Evolutionary conservation across 2,797 vertebrate genomes (phyloP).

Genomic region (Enteromius viviparus): DNA sequence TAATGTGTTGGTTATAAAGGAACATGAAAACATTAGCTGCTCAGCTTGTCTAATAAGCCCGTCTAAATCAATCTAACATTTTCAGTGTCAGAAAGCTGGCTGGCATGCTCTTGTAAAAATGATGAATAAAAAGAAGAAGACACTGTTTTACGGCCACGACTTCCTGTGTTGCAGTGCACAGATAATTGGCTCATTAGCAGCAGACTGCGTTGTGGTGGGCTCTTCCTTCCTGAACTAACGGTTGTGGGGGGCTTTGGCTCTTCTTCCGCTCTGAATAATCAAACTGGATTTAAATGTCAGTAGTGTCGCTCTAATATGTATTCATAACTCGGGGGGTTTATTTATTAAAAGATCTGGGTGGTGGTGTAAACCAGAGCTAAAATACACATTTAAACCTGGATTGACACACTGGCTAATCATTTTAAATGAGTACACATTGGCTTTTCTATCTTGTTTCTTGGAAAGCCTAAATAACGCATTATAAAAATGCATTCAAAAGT

Average conservation of each 20-base stretch:
- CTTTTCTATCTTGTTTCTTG: background rate
- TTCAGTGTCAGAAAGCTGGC: conserved; percentile 1
- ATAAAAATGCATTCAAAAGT: background rate
- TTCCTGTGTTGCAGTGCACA: conserved; percentile 60
- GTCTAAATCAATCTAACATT: background rate
- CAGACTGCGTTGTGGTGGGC: conserved; percentile 54
- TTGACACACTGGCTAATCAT: background rate
- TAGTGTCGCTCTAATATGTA: conserved; percentile 46
- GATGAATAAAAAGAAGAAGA: conserved; percentile 48
- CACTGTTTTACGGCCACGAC: conserved; percentile 37
- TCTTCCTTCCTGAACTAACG: conserved; percentile 60
- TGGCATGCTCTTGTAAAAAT: conserved; percentile 45
- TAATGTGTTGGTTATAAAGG: background rate
- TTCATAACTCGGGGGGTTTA: conserved; percentile 30
- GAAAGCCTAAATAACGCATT: conserved; percentile 7
- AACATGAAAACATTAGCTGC: background rate
- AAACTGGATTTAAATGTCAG: conserved; percentile 54
- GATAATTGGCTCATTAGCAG: conserved; percentile 70
- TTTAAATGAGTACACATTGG: conserved; percentile 2
- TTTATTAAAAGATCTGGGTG: conserved; percentile 50
- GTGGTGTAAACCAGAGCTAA: conserved; percentile 28
- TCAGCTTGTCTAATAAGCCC: conserved; percentile 15
- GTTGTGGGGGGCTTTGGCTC: conserved; percentile 43
- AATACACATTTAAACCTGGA: conserved; percentile 22
- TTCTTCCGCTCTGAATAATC: conserved; percentile 37